Base-by-base conservation (phyloP, 2,113 vertebrate genomes). In the Balaeniceps rex region DNA sequence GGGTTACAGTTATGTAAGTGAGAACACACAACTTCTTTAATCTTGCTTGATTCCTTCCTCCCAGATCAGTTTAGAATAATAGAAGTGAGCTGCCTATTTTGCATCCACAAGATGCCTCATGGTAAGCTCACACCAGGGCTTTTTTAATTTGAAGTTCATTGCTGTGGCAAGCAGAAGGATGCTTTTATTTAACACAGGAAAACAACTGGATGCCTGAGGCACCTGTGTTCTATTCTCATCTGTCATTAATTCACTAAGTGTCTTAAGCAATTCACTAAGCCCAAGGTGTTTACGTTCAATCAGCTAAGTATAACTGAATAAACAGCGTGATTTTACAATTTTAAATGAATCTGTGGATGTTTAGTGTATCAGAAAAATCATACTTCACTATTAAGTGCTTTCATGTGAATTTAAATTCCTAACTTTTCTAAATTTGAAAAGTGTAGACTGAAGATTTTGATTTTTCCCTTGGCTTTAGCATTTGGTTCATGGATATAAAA, bases 151-250 rank as follows among this genome's bases (percentile, higher is more conserved):
- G 47, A 91, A 95, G 91, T 89, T 91, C 33, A 79, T 82, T 12
- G 5, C 57, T 82, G 52, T 89, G 72, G 91, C 89, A 94, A 94
- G 65, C 38, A 94, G 83, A 89, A 95, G 42, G 72, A 78, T 89
- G 33, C 5, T 95, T 95, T 83, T 87, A 88, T 92, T 95, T 89
- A 95, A 70, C 64, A 75, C 6, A 44, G 47, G 17, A 40, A 94
- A 91, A 94, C 21, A 96, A 92, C 4, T 91, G 77, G 74, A 51
- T 87, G 86, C 91, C 88, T 83, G 66, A 83, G 49, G 71, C 36
- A 95, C 66, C 82, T 92, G 46, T 1, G 1, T 36, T 94, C 61
- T 74, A 26, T 83, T 80, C 63, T 91, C 34, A 65, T 82, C 46
- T 61, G 66, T 60, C 51, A 79, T 87, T 86, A 74, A 86, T 90